Evolutionary conservation across 1,140 invertebrate species (phyloP).

Genomic region (Musca vetustissima): DNA sequence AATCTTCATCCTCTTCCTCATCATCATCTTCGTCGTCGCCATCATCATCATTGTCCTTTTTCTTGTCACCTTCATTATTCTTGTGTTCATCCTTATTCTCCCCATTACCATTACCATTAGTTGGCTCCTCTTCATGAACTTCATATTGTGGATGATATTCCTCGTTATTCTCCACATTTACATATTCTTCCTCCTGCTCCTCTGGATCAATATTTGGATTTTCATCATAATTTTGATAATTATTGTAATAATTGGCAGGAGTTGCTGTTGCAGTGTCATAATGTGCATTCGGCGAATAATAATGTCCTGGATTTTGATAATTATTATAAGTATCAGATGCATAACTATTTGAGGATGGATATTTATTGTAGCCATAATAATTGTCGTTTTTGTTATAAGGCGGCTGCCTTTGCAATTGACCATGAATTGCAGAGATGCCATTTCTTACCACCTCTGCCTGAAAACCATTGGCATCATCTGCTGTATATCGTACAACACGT

Average conservation of each 20-base stretch:
- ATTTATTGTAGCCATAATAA: too few species aligned
- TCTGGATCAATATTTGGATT: constrained; percentile 1
- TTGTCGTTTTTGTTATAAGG: not conserved
- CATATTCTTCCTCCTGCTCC: constrained; percentile 12
- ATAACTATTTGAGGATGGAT: too few species aligned
- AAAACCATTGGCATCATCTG: constrained; percentile 61
- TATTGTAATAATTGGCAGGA: constrained; percentile 26
- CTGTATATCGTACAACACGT: constrained; percentile 59
- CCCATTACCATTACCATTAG: not conserved
- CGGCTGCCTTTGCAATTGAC: constrained; percentile 28
- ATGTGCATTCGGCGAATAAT: not conserved
- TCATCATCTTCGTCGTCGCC: constrained; percentile 27
- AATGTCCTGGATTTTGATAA: not conserved
- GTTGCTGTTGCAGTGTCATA: constrained; percentile 29
- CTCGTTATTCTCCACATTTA: constrained; percentile 25
- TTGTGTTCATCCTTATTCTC: constrained; percentile 9
- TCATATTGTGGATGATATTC: constrained; percentile 33
- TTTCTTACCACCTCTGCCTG: constrained; percentile 56
- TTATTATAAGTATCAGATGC: not conserved
- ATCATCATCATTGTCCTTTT: constrained; percentile 8
- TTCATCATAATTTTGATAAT: constrained; percentile 22
- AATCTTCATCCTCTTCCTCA: constrained; percentile 21
- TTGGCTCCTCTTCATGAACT: constrained; percentile 24
- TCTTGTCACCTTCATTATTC: constrained; percentile 21
- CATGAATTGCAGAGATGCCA: constrained; percentile 45